These are phyloP conservation scores for Stegastes partitus DNA, from an alignment of 2,113 vertebrate genomes.

Conservation along the genomic window DNA sequence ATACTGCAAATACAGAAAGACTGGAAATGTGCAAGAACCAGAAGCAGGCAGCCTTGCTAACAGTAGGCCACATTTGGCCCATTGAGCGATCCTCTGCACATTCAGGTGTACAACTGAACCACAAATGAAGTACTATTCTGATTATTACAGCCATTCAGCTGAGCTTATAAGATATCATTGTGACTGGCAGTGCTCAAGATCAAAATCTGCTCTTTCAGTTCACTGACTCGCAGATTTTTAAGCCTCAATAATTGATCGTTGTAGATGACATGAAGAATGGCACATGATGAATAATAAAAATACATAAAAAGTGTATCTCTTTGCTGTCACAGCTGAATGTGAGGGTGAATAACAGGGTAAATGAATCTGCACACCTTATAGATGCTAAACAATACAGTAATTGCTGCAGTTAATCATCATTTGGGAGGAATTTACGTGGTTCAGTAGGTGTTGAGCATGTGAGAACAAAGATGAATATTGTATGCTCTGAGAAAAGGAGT, in stretches of 20 bases:
- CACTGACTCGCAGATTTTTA: conserved; percentile 8
- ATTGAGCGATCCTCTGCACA: neutral
- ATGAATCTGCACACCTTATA: conserved; percentile 57
- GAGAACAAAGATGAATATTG: conserved; percentile 66
- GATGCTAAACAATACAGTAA: conserved; percentile 59
- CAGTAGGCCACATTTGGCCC: neutral
- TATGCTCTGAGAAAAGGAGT: conserved; percentile 23
- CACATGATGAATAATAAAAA: conserved; percentile 15
- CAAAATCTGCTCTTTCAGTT: conserved; percentile 38
- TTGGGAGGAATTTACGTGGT: conserved; percentile 62
- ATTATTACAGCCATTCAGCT: conserved; percentile 7
- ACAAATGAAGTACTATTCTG: conserved; percentile 5
- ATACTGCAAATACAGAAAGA: no score
- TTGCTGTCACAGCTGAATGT: conserved; percentile 20
- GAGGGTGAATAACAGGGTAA: conserved; percentile 21
- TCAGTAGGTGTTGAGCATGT: conserved; percentile 48
- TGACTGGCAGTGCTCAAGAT: neutral
- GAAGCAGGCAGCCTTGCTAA: neutral
- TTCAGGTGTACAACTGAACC: neutral
- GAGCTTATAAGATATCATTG: conserved; percentile 4
- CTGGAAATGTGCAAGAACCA: neutral
- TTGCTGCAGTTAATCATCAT: conserved; percentile 76
- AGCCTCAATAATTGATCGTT: conserved; percentile 17
- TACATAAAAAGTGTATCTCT: neutral
- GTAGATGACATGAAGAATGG: conserved; percentile 18